phyloP scores from a whole-genome alignment of 35 echinoderm and acorn worm genomes.

The Hemicentrotus pulcherrimus region DNA sequence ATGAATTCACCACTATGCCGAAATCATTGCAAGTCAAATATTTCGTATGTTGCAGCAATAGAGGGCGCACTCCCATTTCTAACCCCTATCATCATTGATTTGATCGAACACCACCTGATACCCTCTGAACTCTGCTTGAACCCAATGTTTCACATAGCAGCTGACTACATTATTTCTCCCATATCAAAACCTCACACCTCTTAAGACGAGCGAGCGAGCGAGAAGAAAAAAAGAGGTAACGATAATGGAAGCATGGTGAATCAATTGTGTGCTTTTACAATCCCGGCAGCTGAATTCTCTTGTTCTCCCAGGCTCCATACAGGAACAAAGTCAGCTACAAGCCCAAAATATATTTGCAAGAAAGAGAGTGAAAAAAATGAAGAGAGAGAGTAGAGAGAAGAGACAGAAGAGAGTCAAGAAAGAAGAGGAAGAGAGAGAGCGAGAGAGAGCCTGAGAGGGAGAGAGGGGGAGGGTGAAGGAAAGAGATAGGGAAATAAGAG shows the following conservation, averaged over 20 bases:
- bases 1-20: neutral
- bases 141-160: neutral
- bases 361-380: too few species aligned
- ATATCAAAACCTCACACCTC: neutral
- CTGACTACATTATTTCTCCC: neutral
- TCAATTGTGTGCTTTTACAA: neutral
- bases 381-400: too few species aligned
- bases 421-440: too few species aligned
- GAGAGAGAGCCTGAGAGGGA: too few species aligned
- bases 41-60: neutral
- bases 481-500: too few species aligned
- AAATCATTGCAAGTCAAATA: neutral
- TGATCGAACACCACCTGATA: neutral
- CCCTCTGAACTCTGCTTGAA: neutral
- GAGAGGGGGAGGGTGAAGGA: too few species aligned
- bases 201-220: neutral
- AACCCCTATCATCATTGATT: neutral
- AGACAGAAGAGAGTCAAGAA: too few species aligned
- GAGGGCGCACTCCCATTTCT: neutral
- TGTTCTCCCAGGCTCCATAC: neutral
- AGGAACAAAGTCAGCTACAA: neutral
- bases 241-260: neutral
- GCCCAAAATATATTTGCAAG: too few species aligned
- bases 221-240: neutral
- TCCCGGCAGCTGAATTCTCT: neutral